Base-by-base conservation (phyloP, 2,797 vertebrate genomes). In the Orientallactaga sibirica region DNA sequence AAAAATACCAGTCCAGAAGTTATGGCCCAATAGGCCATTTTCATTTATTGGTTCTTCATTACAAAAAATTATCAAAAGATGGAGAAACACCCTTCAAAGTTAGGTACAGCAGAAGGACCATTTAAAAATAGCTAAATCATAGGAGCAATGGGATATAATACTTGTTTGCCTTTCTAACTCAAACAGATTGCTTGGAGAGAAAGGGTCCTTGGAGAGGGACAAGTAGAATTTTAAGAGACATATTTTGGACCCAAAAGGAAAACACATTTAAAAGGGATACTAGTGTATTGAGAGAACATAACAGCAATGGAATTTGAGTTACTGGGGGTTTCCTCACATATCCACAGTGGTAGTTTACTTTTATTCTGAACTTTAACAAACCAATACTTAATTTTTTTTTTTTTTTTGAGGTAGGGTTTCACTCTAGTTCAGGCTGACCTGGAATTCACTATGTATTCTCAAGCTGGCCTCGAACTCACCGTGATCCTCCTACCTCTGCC, bases 21-120 rank as follows among this genome's bases (percentile, higher is more conserved):
- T 92, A 77, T 86, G 91, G 86, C 86, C 94, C 94, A 97, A 97
- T n/a, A 96, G 97, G 97, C 66, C 96, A 97, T 96, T 97, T 95
- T 97, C 94, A 95, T 91, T 92, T 94, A 97, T 37, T 95, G 94
- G 87, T 0, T 92, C 92, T 96, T 96, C 94, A 82, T 81, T 8
- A 48, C 8, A 94, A 86, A 93, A 92, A 86, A 83, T 87, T 92
- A 82, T 24, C 24, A 41, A 58, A 58, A 58, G 55, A 16, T 58
- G 29, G 58, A 5, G 77, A 91, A 86, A 74, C 20, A 5, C 74
- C 41, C n/a, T 58, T 6, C 80, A 88, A 73, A 5, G 73, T 25
- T 61, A 86, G 58, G 37, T 41, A 84, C 92, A 83, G 90, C 64
- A 78, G 76, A 89, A 84, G 24, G 22, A 80, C 90, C 52, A 48